Evolutionary conservation across 1,140 invertebrate genomes (phyloP).

Genomic region (Nephila pilipes): DNA sequence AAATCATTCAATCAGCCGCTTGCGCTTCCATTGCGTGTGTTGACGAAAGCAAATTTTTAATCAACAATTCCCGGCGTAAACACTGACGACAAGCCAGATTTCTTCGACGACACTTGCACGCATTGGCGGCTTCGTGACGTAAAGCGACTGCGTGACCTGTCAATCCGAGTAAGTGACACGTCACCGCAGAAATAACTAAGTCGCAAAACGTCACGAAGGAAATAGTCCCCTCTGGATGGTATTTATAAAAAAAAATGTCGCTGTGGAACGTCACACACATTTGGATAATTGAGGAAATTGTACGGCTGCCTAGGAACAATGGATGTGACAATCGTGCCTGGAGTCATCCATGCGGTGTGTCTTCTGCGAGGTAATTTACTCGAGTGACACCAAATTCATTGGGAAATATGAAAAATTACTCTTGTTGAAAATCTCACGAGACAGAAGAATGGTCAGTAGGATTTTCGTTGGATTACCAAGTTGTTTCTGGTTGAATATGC

Average conservation of each 20-base stretch:
- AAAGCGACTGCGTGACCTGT: conserved; percentile 18
- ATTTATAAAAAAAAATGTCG: neutral
- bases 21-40: conserved; percentile 51
- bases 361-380: neutral
- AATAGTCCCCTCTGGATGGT: neutral
- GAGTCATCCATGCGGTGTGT: conserved; percentile 35
- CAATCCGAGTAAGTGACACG: conserved; percentile 64
- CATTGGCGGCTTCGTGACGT: neutral
- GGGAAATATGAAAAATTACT: conserved; percentile 13
- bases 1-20: conserved; percentile 48
- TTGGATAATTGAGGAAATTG: conserved; percentile 46
- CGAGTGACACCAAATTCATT: neutral
- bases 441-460: neutral
- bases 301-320: conserved; percentile 40
- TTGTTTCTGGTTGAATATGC: neutral
- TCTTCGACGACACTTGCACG: conserved; percentile 18
- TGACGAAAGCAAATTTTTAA: conserved; percentile 67
- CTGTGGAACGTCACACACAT: conserved; percentile 22
- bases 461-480: neutral
- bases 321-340: neutral
- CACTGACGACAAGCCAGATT: conserved; percentile 33
- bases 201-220: conserved; percentile 40
- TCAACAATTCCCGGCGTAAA: conserved; percentile 31
- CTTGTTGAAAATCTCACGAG: conserved; percentile 24
- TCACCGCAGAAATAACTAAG: conserved; percentile 46